Conservation (phyloP, 2,113 vertebrate species). For the Phalacrocorax carbo region DNA sequence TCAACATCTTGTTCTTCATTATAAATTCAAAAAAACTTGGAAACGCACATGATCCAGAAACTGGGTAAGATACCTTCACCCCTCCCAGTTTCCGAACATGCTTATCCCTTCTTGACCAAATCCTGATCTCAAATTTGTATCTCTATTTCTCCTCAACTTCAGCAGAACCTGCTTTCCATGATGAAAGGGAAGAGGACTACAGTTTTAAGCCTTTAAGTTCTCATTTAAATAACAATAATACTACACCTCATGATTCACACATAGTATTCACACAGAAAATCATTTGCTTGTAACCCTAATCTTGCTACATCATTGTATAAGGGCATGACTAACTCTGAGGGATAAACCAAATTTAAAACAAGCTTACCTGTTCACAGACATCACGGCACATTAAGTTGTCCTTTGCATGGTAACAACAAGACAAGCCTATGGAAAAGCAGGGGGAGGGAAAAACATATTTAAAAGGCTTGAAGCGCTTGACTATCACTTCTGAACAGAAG, state of each 20-base stretch:
- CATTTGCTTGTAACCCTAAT: neutral
- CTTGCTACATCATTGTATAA: neutral
- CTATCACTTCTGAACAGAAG: neutral
- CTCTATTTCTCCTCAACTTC: neutral
- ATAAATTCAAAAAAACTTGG: neutral
- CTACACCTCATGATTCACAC: neutral
- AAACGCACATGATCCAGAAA: neutral
- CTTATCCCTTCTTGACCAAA: neutral
- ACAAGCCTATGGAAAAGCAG: constrained; percentile 76
- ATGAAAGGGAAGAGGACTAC: neutral
- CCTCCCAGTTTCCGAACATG: neutral
- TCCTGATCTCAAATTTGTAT: neutral
- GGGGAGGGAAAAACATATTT: neutral
- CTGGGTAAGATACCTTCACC: neutral
- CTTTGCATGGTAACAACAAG: constrained; percentile 91
- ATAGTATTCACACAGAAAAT: neutral
- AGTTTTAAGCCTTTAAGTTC: neutral
- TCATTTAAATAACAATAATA: neutral
- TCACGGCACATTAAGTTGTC: constrained; percentile 88
- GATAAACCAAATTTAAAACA: neutral
- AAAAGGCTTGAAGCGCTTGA: neutral
- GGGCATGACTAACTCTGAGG: neutral
- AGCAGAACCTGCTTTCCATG: neutral
- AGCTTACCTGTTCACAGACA: constrained; percentile 92
- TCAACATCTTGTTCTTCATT: neutral